phyloP scores from a whole-genome alignment of 2,888 invertebrate species.

The Melipona bicolor region DNA sequence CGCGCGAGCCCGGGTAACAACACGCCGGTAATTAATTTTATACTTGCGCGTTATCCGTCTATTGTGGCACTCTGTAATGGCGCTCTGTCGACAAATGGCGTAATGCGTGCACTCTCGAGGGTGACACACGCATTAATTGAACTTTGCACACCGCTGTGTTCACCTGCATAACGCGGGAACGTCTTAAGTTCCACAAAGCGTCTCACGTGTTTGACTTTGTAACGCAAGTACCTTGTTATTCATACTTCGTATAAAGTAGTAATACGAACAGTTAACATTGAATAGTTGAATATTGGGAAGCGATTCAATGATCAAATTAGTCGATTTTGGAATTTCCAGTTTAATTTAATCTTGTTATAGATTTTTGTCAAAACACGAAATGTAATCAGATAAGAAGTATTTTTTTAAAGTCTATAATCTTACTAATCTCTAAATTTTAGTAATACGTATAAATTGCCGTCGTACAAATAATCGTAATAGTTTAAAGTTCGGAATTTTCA shows the following conservation, averaged over 20 bases:
- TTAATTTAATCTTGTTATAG: too few relatives aligned
- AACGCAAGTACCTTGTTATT: background rate
- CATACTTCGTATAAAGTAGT: background rate
- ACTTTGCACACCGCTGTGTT: background rate
- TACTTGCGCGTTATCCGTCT: slow-evolving; percentile 38
- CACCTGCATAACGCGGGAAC: background rate
- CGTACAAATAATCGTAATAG: too few relatives aligned
- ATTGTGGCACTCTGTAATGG: slow-evolving; percentile 14
- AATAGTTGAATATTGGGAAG: too few relatives aligned
- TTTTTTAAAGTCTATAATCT: too few relatives aligned
- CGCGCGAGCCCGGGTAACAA: too few relatives aligned
- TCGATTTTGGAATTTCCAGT: too few relatives aligned
- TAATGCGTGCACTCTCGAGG: slow-evolving; percentile 16
- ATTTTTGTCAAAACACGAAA: too few relatives aligned
- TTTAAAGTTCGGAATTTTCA: too few relatives aligned
- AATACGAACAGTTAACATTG: background rate
- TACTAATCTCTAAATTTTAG: too few relatives aligned
- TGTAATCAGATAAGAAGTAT: too few relatives aligned
- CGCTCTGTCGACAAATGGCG: slow-evolving; percentile 20
- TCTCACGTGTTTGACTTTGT: background rate
- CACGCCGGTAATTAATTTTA: slow-evolving; percentile 50
- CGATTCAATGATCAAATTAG: too few relatives aligned
- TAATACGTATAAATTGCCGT: too few relatives aligned
- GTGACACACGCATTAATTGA: slow-evolving; percentile 14
- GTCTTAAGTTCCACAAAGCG: slow-evolving; percentile 2